Evolutionary conservation across 2,113 vertebrate genomes (phyloP), one percentile per base, ranked within the genome.

Genomic region (Rhipidura dahli): DNA sequence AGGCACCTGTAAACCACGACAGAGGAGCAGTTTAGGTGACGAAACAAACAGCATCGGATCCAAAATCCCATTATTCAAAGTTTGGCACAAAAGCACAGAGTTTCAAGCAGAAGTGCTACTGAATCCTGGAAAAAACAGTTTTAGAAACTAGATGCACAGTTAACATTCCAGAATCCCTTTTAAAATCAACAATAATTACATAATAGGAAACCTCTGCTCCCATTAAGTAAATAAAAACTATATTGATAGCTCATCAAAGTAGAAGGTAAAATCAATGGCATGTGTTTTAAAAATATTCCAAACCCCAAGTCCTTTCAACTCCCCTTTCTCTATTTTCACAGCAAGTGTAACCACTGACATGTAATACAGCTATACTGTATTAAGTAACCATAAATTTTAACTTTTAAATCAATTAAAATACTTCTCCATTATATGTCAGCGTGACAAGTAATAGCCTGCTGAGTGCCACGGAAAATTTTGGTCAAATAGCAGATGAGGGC

Each of bases 381-480:
- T 95, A 93, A 94, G 79, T 87, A 93, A 94, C 90, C 77, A 68
- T 78, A 90, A 85, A 91, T 84, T 91, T 94, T 71, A 94, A 90
- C 92, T 97, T 94, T 92, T 80, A 90, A 93, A 95, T 93, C 76
- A 94, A 97, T 97, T 96, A 95, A 95, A 94, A 96, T 82, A 94
- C 68, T 51, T 81, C 87, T 91, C 87, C 61, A 88, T 94, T 96
- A 82, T 72, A 83, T 69, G 87, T 90, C 73, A 94, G 76, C 94
- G 57, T 96, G 97, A 97, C 95, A 97, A 96, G 95, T 95, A 97
- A 97, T 90, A 97, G 94, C 87, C 93, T 94, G 96, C 88, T 79
- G 96, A 96, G 76, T 97, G 95, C 91, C 94, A 97, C 66, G 78
- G 94, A 97, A 96, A 95, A 97, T 97, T 96, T 94, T 96, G 97